Evolutionary conservation across 2,113 vertebrate species (phyloP).

Genomic region (Dipodomys spectabilis): DNA sequence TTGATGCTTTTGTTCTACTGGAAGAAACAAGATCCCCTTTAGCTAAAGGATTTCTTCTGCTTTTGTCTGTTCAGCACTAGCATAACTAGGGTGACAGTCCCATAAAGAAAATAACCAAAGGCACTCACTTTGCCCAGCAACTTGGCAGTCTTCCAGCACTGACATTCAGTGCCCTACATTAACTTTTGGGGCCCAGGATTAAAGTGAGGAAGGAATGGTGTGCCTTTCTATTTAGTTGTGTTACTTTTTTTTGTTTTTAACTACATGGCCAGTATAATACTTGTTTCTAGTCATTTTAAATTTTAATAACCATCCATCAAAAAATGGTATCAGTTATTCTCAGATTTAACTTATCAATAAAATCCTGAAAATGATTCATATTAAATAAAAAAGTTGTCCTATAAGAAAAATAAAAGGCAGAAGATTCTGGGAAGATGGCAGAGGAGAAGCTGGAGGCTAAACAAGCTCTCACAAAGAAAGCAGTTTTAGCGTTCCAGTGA

Average conservation of each 20-base stretch:
- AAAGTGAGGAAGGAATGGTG: background rate
- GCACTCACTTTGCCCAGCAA: background rate
- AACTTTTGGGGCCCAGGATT: background rate
- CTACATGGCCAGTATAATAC: conserved; percentile 20
- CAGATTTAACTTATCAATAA: conserved; percentile 7
- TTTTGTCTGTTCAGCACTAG: conserved; percentile 49
- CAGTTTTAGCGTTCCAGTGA: no score
- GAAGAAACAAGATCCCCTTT: conserved; percentile 35
- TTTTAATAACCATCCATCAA: conserved; percentile 43
- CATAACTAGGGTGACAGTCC: conserved; percentile 24
- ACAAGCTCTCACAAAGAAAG: no score
- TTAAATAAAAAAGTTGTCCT: background rate
- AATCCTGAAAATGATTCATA: conserved; percentile 1
- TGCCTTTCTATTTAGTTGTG: background rate
- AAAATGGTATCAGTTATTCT: conserved; percentile 1
- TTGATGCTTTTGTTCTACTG: conserved; percentile 47
- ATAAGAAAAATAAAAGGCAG: background rate
- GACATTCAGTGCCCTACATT: background rate
- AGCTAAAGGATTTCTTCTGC: conserved; percentile 30
- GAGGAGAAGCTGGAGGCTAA: no score
- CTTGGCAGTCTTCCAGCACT: background rate
- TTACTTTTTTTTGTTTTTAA: background rate
- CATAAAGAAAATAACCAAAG: conserved; percentile 59
- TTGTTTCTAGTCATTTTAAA: conserved; percentile 31
- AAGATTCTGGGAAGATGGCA: no score